Evolutionary conservation across 2,113 vertebrate genomes (phyloP).

Genomic region (Eulemur macaco): DNA sequence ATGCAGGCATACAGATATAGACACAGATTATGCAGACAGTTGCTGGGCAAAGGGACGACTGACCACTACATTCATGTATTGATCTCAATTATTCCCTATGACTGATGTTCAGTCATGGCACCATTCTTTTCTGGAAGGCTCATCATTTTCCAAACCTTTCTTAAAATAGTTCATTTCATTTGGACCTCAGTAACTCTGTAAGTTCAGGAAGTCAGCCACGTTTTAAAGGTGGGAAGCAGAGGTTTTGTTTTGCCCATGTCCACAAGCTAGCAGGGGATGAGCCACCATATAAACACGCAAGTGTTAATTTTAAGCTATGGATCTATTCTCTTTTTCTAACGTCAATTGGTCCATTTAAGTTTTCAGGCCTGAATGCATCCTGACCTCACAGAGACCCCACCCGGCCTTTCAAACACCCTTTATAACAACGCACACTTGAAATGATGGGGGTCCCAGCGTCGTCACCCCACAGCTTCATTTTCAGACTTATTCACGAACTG

Average conservation of each 20-base stretch:
- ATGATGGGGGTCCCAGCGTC: accelerated
- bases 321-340: background rate
- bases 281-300: accelerated
- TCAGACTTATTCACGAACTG: background rate
- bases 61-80: background rate
- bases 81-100: background rate
- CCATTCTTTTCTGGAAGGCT: background rate
- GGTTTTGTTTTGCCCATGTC: background rate
- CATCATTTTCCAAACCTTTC: background rate
- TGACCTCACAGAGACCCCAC: background rate
- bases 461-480: background rate
- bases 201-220: background rate
- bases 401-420: background rate
- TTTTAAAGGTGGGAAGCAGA: background rate
- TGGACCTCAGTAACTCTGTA: background rate
- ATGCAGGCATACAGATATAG: background rate
- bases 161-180: background rate
- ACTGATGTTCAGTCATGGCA: background rate
- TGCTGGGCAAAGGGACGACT: background rate
- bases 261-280: no score
- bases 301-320: background rate
- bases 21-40: background rate
- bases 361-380: background rate
- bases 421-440: background rate
- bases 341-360: background rate